Base-by-base conservation (phyloP, 2,797 vertebrate genomes). In the Paramormyrops hopkinsi region DNA sequence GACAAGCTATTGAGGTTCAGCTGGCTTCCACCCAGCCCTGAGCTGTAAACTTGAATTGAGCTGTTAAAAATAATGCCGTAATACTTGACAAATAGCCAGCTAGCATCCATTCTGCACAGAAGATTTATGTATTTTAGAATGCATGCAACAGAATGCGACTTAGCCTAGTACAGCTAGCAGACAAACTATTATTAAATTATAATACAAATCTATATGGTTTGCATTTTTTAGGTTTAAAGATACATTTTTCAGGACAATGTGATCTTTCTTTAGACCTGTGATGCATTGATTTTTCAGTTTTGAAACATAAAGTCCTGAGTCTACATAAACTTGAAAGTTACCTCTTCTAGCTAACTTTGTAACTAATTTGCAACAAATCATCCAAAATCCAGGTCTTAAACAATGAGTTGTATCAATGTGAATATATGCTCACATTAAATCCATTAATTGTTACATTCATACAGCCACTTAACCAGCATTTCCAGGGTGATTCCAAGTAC, bases 131-230 rank as follows among this genome's bases (percentile, higher is more conserved):
- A 11, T 29, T 84, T 84, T 84, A 46, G n/a, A 84, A 84, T 51
- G 46, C 46, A 25, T 84, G 82, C 82, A 84, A 51, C 73, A 44
- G 73, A 79, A 79, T 44, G 19, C 41, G 37, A 79, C 73, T 48
- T 84, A 84, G 82, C 22, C n/a, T 51, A 84, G 82, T 22, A 84
- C 82, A 51, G 82, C 82, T 25, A 84, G 41, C 46, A 51, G 82
- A 84, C 82, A 84, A 84, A 84, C 82, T 84, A 84, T 51, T 51
- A 84, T 84, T 48, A 84, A 48, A 84, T 84, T 84, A 84, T 51
- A 84, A 48, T 51, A 84, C 11, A 51, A 84, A 48, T 84, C 41
- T 84, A 51, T 48, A 51, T 22, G 44, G 9, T 84, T 51, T 48
- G 82, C 44, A 84, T 84, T 83, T 44, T 83, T 46, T 83, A 83